Evolutionary conservation across 2,113 vertebrate genomes (phyloP).

Genomic region (Lampris incognitus): DNA sequence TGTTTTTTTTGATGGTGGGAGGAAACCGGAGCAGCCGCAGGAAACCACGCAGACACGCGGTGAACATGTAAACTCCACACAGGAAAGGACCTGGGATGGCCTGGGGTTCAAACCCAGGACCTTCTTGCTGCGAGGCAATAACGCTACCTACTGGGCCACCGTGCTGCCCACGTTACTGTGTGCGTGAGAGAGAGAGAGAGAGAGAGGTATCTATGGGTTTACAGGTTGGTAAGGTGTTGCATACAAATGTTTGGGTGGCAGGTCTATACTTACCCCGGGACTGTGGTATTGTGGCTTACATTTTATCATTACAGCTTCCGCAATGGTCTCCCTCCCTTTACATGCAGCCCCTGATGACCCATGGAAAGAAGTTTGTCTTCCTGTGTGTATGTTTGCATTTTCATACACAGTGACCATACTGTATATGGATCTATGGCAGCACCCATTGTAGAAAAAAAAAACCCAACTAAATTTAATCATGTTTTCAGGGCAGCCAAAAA

Average conservation of each 20-base stretch:
- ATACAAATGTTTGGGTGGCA: constrained; percentile 45
- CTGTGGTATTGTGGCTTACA: constrained; percentile 31
- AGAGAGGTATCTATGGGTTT: not conserved
- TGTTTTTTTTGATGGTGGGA: too few relatives aligned
- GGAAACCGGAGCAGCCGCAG: too few relatives aligned
- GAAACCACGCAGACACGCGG: too few relatives aligned
- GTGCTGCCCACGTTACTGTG: too few relatives aligned
- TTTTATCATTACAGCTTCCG: constrained; percentile 59
- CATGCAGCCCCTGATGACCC: constrained; percentile 34
- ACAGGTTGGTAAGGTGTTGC: constrained; percentile 28
- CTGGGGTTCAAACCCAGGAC: too few relatives aligned
- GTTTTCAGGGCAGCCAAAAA: constrained; percentile 31
- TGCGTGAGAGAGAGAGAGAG: too few relatives aligned
- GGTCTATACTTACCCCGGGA: constrained; percentile 44
- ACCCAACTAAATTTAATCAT: constrained; percentile 31
- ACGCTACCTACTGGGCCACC: too few relatives aligned
- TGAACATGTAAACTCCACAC: too few relatives aligned
- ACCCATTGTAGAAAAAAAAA: constrained; percentile 42
- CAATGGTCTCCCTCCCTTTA: constrained; percentile 29
- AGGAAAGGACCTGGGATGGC: too few relatives aligned
- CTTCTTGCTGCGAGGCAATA: too few relatives aligned
- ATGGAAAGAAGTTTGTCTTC: constrained; percentile 2
- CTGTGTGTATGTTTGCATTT: constrained; percentile 23
- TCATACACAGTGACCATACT: constrained; percentile 18
- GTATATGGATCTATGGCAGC: not conserved